Evolutionary conservation across 2,888 invertebrate genomes (phyloP), one percentile per base, ranked within the genome.

Genomic region (Perizoma affinitatum): DNA sequence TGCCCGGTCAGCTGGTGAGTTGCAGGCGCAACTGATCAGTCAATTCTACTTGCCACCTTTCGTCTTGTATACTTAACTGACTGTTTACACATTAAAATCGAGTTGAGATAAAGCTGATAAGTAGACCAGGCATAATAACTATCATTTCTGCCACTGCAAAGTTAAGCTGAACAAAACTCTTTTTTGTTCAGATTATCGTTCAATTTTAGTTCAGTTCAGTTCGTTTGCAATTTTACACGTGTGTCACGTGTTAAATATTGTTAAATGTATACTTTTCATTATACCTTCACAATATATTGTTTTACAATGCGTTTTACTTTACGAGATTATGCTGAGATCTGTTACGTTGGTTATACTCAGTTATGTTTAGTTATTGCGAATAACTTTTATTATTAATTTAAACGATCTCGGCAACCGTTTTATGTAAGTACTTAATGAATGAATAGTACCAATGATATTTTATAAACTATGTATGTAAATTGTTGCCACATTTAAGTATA

Each of bases 261-360:
- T 22, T 22, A 22, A 22, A 22, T 22, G 22, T 22, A 22, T 22
- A 22, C 22, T 22, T 9, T 43, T 5, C 43, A 11, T 11, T 10
- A 43, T 43, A 11, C 8, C 3, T 10, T 43, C 6, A 7, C 7
- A 8, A 11, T 38, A 38, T 38, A 3, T 6, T 4, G 38, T 38
- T 38, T 38, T 6, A 38, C 7, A 38, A 38, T 47, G 42, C 42
- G 52, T 54, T 36, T 38, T 43, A 36, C 38, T 22, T 22, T 2
- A 22, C 22, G 61, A 54, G 51, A 54, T 58, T 54, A 58, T 58
- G 50, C 58, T 53, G 58, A 58, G 62, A 62, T 62, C 58, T 62
- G 58, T 11, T 54, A 44, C 22, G 44, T 48, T 48, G 41, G 11
- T 45, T 35, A 53, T n/a, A 35, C 47, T 52, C 41, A 44, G 35